A percentile compares a stretch with the other conserved stretches of the same genome.
These are phyloP conservation scores for Punctoribates punctum DNA, from an alignment of 2,888 invertebrate species.

Conservation along the genomic window DNA sequence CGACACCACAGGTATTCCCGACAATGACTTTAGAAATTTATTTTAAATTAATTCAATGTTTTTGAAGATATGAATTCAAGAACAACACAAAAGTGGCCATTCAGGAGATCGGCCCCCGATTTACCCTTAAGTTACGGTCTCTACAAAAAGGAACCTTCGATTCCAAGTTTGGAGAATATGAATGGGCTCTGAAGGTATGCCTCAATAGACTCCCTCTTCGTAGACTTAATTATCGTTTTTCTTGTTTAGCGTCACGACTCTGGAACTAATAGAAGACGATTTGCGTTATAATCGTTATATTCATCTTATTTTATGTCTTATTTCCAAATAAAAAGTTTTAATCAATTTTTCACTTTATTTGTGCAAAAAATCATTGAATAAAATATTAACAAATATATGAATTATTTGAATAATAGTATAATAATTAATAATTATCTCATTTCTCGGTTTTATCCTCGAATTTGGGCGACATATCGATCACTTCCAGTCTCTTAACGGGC, in stretches of 20 bases:
- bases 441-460: background rate
- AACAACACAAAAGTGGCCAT: conserved; percentile 65
- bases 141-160: conserved; percentile 96
- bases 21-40: background rate
- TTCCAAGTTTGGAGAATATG: conserved; percentile 91
- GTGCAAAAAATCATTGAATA: background rate
- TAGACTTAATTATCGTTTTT: background rate
- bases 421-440: background rate
- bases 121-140: conserved; percentile 85
- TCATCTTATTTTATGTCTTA: background rate
- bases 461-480: conserved; percentile 14
- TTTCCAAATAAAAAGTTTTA: too few species aligned
- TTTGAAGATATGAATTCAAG: conserved; percentile 76
- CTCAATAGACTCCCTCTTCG: too few species aligned
- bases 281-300: conserved; percentile 68
- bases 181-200: conserved; percentile 71
- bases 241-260: conserved; percentile 75
- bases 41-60: background rate
- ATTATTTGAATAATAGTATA: background rate
- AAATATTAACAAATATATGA: conserved; percentile 2
- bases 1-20: conserved; percentile 77
- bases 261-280: conserved; percentile 86
- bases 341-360: background rate
- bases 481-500: background rate
- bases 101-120: conserved; percentile 92